Evolutionary conservation across 2,888 invertebrate genomes (phyloP), one percentile per base, ranked within the genome.

Genomic region (Halocaridina rubra): DNA sequence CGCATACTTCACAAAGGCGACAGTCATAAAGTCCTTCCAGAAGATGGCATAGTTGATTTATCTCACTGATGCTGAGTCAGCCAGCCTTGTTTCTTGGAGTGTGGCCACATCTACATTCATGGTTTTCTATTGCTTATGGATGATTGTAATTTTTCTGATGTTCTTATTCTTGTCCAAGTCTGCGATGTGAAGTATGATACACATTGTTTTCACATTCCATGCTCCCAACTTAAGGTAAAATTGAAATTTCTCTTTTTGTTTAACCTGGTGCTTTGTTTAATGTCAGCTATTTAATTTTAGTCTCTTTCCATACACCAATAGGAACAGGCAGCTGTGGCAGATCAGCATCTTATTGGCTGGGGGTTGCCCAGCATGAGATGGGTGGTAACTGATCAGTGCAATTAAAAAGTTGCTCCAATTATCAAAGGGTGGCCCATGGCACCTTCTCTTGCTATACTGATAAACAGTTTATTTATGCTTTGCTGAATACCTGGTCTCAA

Each of bases 341-440:
- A 39, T 64, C 67, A 61, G 10, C 78, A 61, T 8, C 30, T 78
- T 30, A 64, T 33, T 78, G 24, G 64, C 78, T 59, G 64, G 78
- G 61, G 64, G 64, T 67, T 64, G 64, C 67, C 64, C 2, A 32
- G 78, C 78, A 33, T 78, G 33, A 33, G 78, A 33, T 27, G 33
- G 39, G 64, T 0, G 67, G 78, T 67, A 78, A 67, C 39, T 78
- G 39, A 22, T 27, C 78, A 33, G 22, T 78, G 67, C 3, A n/a
- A 61, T 19, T 7, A 0, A 0, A 78, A 32, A 22, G 27, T 64
- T 30, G 13, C 64, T 78, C 61, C 78, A 8, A 33, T 46, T 24
- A 8, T 74, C 39, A 3, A 30, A 69, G 29, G 30, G n/a, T n/a
- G n/a, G n/a, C n/a, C n/a, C n/a, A n/a, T n/a, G n/a, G n/a, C n/a